Conservation (phyloP, 2,888 invertebrate genomes). For the Oegoconia quadripuncta region DNA sequence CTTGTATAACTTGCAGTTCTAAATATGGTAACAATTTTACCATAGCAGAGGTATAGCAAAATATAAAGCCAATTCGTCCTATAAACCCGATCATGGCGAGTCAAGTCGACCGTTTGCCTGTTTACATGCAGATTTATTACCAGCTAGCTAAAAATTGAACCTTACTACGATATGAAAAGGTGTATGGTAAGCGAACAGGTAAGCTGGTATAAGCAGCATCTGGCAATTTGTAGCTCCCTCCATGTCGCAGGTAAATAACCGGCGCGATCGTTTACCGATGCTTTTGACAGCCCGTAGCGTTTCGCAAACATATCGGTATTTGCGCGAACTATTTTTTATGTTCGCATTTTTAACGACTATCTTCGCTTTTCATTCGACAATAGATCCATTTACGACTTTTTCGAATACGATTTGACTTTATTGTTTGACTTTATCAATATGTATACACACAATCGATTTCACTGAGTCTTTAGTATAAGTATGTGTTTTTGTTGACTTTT, state of each 20-base stretch:
- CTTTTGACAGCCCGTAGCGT: conserved; percentile 64
- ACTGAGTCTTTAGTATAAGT: no score
- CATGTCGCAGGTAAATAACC: conserved; percentile 56
- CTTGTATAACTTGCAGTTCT: no score
- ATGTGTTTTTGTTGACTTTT: no score
- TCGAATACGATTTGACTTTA: background rate
- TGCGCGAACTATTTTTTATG: conserved; percentile 36
- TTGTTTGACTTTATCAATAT: no score
- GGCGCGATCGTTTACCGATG: conserved; percentile 57
- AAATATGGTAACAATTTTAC: no score
- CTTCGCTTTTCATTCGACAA: conserved; percentile 22
- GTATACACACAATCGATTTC: no score
- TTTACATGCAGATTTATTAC: background rate
- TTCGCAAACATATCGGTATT: conserved; percentile 55
- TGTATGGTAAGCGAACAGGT: background rate
- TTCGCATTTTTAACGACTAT: conserved; percentile 14
- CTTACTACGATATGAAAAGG: background rate
- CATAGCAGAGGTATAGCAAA: no score
- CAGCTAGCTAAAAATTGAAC: background rate
- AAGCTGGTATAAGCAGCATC: conserved; percentile 26
- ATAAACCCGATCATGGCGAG: conserved; percentile 41
- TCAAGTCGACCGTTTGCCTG: conserved; percentile 44
- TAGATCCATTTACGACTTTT: no score
- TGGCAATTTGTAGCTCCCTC: conserved; percentile 55
- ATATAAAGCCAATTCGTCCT: no score